Conservation (phyloP, 2,888 invertebrate genomes). For the Chaetogeoica ovagalla region DNA sequence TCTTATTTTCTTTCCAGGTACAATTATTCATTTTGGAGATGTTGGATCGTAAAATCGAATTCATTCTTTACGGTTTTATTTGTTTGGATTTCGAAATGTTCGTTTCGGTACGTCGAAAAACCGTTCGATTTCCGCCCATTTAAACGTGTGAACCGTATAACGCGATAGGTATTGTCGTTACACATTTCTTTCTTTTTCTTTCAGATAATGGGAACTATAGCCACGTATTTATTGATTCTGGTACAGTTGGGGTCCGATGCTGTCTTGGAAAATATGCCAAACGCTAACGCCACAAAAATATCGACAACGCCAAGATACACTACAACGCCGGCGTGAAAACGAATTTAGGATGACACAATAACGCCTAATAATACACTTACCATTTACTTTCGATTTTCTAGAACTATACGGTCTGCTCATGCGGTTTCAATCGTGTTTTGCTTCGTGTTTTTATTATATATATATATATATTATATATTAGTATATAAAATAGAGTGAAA, state of each 20-base stretch:
- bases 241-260: slow-evolving; percentile 35
- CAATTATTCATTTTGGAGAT: slow-evolving; percentile 42
- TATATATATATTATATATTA: too few species aligned
- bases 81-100: slow-evolving; percentile 35
- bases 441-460: too few species aligned
- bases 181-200: not conserved
- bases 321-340: too few species aligned
- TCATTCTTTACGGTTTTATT: slow-evolving; percentile 46
- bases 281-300: not conserved
- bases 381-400: too few species aligned
- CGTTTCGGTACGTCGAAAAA: slow-evolving; percentile 32
- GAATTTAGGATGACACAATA: too few species aligned
- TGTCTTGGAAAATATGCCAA: not conserved
- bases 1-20: not conserved
- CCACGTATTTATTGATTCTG: slow-evolving; percentile 41
- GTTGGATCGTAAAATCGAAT: slow-evolving; percentile 33
- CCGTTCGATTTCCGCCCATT: not conserved
- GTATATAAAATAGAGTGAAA: too few species aligned
- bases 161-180: not conserved
- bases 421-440: too few species aligned
- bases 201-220: slow-evolving; percentile 43
- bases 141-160: not conserved
- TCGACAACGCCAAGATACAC: not conserved
- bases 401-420: too few species aligned
- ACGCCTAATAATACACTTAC: too few species aligned